Base-by-base conservation (phyloP, 1,140 invertebrate species). In the Gonatopus flavifemur region DNA sequence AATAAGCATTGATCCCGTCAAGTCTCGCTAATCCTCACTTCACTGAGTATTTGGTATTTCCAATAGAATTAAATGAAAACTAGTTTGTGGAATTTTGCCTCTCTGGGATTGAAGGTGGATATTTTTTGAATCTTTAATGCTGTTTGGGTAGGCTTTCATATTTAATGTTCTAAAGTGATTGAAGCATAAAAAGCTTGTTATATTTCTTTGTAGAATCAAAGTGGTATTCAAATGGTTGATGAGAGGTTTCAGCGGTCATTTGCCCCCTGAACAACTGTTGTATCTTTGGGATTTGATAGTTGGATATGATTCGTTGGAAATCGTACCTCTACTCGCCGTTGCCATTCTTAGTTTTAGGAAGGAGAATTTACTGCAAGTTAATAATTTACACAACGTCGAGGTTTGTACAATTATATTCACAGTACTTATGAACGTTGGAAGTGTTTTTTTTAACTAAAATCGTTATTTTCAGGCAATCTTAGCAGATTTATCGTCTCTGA, bases 201-300 rank as follows among this genome's bases (percentile, higher is more conserved):
- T 22, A 51, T 52, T 49, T 49, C 48, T 49, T 60, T 62, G 28
- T 57, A 92, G 91, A n/a, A 80, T 94, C 22, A 84, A 88, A 63
- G 85, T 97, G 15, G 92, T 94, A 3, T 94, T 97, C 68, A 96
- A 96, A 72, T 98, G 95, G 95, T 73, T 98, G 8, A 95, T 97
- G 83, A 81, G 93, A 53, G 93, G 89, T 2, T 98, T 96, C 69
- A 96, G 93, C 58, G 94, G 95, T 0, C 92, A 95, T 69, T 78
- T 98, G 37, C 88, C 91, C 0, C 92, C 92, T 3, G 93, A 96
- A 62, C 94, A 98, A 72, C 78, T 98, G 0, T 78, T 98, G 0
- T 85, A 90, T 25, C 77, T 98, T 7, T 98, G 94, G 94, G 94
- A 98, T 72, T 78, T 92, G 49, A 86, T 98, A 43, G 77, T 98